phyloP scores from a whole-genome alignment of 2,888 invertebrate genomes.

The Drosophila bunnanda region DNA sequence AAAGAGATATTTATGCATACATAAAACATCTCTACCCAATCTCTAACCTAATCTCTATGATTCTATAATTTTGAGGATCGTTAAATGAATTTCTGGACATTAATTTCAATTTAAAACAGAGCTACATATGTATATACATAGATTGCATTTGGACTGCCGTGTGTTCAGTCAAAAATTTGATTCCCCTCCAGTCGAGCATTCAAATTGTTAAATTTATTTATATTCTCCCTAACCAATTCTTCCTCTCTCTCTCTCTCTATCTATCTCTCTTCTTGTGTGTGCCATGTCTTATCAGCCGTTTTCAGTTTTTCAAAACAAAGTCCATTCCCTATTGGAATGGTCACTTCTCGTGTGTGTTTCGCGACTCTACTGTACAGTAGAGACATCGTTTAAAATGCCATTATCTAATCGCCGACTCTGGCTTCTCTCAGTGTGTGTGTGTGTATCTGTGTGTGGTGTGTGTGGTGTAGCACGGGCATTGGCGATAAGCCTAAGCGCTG shows the following conservation, averaged over 20 bases:
- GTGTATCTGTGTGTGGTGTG: too few species aligned
- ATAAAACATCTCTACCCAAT: background rate
- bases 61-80: background rate
- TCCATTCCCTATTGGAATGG: constrained; percentile 72
- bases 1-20: background rate
- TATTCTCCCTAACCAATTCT: constrained; percentile 1
- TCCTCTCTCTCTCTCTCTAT: background rate
- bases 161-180: constrained; percentile 1
- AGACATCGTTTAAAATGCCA: constrained; percentile 72
- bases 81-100: background rate
- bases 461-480: constrained; percentile 18
- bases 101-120: constrained; percentile 1
- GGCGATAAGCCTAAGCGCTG: constrained; percentile 65
- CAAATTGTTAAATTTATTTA: constrained; percentile 4
- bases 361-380: constrained; percentile 68
- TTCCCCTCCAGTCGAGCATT: constrained; percentile 2
- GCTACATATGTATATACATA: constrained; percentile 1
- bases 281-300: constrained; percentile 43
- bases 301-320: constrained; percentile 71
- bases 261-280: background rate
- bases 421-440: constrained; percentile 5
- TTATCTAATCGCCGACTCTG: constrained; percentile 65
- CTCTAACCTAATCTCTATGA: fast-evolving
- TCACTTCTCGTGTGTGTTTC: constrained; percentile 57
- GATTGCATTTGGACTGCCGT: constrained; percentile 1